Percentiles rank a stretch among this genome's conserved stretches.
Conservation (phyloP, 1,140 invertebrate genomes). For the Lordiphosa collinella region DNA sequence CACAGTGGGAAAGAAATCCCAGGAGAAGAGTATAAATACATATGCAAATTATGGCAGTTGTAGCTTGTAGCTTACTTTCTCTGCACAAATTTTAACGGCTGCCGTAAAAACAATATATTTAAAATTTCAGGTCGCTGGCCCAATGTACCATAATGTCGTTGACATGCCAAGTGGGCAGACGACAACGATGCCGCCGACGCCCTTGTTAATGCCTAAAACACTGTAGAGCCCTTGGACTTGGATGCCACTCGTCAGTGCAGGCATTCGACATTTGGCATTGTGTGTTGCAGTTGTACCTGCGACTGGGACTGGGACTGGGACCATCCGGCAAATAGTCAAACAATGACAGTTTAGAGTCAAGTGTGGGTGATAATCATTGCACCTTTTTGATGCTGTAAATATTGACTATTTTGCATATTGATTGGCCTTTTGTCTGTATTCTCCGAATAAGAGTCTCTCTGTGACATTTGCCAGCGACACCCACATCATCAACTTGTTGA, state of each 20-base stretch:
- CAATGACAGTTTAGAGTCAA: constrained; percentile 49
- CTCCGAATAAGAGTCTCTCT: neutral
- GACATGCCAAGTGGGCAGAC: constrained; percentile 51
- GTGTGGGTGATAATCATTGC: constrained; percentile 50
- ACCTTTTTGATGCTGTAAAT: constrained; percentile 47
- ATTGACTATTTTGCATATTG: constrained; percentile 69
- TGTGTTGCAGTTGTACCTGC: constrained; percentile 12
- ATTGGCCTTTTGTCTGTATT: constrained; percentile 44
- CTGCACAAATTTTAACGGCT: too few species aligned
- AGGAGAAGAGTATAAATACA: too few species aligned
- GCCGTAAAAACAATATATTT: too few species aligned
- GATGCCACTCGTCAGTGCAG: constrained; percentile 31
- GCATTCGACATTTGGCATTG: constrained; percentile 24
- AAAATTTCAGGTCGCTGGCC: too few species aligned
- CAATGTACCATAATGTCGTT: constrained; percentile 27
- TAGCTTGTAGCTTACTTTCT: too few species aligned
- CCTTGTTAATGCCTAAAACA: constrained; percentile 68
- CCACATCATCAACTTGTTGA: constrained; percentile 70
- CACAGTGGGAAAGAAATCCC: too few species aligned
- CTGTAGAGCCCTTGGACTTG: constrained; percentile 58
- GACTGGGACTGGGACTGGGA: neutral
- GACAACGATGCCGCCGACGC: constrained; percentile 10
- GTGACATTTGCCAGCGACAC: constrained; percentile 32
- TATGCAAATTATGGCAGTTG: too few species aligned
- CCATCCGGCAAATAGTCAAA: constrained; percentile 57